Percentiles rank a stretch among this genome's conserved stretches.
Conservation (phyloP, 2,888 invertebrate species). For the Ferdinandea cuprea region DNA sequence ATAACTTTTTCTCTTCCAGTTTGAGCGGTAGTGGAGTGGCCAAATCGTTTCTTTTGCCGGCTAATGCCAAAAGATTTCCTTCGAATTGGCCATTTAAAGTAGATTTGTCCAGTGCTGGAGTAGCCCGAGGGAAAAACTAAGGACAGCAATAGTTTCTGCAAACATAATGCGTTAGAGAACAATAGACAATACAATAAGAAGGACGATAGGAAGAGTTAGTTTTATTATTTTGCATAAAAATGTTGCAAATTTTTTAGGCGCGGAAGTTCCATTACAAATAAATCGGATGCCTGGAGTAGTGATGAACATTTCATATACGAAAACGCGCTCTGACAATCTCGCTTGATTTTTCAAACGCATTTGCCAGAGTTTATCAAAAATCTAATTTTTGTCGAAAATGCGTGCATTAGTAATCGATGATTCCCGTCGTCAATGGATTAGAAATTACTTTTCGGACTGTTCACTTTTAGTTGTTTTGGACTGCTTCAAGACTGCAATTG, state of each 20-base stretch:
- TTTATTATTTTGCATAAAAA: conserved; percentile 7
- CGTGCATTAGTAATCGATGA: too few species aligned
- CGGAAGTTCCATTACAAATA: too few species aligned
- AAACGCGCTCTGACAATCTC: too few species aligned
- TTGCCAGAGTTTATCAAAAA: too few species aligned
- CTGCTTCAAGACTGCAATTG: too few species aligned
- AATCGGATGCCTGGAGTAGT: too few species aligned
- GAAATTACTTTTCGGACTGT: too few species aligned
- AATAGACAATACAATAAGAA: conserved; percentile 19
- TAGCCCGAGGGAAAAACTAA: conserved; percentile 37
- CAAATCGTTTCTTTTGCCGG: conserved; percentile 60
- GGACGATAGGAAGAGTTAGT: not conserved
- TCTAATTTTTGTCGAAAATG: too few species aligned
- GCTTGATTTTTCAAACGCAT: too few species aligned
- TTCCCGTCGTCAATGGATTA: too few species aligned
- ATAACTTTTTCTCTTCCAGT: conserved; percentile 36
- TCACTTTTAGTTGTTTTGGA: too few species aligned
- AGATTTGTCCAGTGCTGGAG: conserved; percentile 50
- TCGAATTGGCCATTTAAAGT: conserved; percentile 67
- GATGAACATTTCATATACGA: too few species aligned
- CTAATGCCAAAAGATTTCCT: conserved; percentile 61
- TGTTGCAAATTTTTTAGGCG: not conserved
- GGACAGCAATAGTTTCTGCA: conserved; percentile 43
- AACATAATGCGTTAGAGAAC: conserved; percentile 42
- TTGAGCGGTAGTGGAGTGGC: conserved; percentile 14